These are phyloP conservation scores for Gymnothorax javanicus DNA, from an alignment of 2,797 vertebrate species.

Conservation along the genomic window DNA sequence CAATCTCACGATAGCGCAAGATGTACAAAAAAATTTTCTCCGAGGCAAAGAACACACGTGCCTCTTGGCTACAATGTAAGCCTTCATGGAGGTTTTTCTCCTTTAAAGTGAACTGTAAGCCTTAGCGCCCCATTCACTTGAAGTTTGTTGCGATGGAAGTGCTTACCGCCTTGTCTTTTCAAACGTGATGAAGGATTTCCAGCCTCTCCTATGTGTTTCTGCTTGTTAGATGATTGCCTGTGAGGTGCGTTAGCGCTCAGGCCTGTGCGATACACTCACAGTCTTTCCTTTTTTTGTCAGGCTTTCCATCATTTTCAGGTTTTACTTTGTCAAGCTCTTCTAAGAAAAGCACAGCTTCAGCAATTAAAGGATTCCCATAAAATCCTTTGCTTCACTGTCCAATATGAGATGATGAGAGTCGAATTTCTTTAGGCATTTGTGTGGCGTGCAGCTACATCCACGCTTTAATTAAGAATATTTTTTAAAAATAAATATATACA, in stretches of 20 bases:
- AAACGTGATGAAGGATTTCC: background rate
- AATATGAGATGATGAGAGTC: background rate
- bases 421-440: background rate
- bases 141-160: background rate
- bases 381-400: background rate
- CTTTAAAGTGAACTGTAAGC: background rate
- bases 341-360: background rate
- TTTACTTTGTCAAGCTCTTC: background rate
- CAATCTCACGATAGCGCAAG: background rate
- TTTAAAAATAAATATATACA: background rate
- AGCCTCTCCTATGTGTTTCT: background rate
- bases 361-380: constrained; percentile 4
- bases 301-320: background rate
- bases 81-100: background rate
- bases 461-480: background rate
- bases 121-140: background rate
- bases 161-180: background rate
- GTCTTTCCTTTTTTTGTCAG: background rate
- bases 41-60: background rate
- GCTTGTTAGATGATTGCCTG: background rate
- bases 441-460: background rate
- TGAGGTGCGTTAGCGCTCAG: background rate
- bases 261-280: background rate
- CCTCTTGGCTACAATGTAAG: background rate
- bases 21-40: background rate